Evolutionary conservation across 2,797 vertebrate genomes (phyloP).

Genomic region (Gymnothorax javanicus): DNA sequence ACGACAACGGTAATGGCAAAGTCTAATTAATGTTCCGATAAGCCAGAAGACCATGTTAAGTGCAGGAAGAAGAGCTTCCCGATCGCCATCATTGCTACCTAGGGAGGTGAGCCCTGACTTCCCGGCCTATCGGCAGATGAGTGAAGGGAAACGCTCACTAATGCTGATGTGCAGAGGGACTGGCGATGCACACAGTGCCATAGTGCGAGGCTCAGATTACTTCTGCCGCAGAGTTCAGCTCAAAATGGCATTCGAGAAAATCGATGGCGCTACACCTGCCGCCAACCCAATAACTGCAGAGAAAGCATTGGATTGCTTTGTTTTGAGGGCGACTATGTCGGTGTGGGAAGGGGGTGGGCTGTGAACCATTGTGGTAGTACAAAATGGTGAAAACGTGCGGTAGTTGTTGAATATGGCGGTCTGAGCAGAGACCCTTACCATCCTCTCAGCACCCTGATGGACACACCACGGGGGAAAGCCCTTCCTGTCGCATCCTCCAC

Average conservation of each 20-base stretch:
- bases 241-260: constrained; percentile 7
- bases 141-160: neutral
- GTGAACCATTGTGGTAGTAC: neutral
- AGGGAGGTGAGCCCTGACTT: constrained; percentile 12
- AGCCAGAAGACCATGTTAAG: neutral
- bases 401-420: neutral
- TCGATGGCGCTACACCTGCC: neutral
- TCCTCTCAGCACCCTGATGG: constrained; percentile 79
- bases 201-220: neutral
- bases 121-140: neutral
- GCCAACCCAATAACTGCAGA: neutral
- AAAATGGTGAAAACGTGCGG: neutral
- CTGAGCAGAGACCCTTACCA: constrained; percentile 72
- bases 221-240: neutral
- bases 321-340: too few relatives aligned
- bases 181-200: neutral
- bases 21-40: neutral
- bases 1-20: neutral
- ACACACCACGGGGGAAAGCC: constrained; percentile 67
- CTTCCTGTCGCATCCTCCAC: constrained; percentile 69
- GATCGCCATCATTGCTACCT: constrained; percentile 10
- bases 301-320: neutral
- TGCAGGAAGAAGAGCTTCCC: constrained; percentile 1
- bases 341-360: neutral
- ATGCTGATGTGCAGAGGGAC: neutral